phyloP scores from a whole-genome alignment of 2,888 invertebrate genomes.

The Temnothorax unifasciatus region DNA sequence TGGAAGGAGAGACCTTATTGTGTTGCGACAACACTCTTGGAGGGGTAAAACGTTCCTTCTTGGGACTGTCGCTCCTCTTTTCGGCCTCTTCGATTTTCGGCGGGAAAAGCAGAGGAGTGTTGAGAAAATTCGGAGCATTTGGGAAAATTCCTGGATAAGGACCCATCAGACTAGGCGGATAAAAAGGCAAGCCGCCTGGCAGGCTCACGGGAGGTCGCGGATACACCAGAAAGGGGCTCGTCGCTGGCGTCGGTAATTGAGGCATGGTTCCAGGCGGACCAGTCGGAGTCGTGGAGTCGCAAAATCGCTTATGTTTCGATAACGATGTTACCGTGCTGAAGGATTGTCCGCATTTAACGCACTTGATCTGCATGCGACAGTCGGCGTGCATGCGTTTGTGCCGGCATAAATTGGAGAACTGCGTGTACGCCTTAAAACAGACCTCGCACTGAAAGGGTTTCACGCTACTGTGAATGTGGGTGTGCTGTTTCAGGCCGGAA shows the following conservation, averaged over 20 bases:
- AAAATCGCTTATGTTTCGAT: slow-evolving; percentile 98
- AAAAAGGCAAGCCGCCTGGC: slow-evolving; percentile 88
- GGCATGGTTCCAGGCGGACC: slow-evolving; percentile 82
- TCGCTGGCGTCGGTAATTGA: slow-evolving; percentile 79
- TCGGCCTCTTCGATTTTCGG: slow-evolving; percentile 88
- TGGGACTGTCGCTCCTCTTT: slow-evolving; percentile 87
- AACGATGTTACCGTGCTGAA: slow-evolving; percentile 97
- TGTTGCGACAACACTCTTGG: slow-evolving; percentile 86
- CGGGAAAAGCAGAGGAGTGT: slow-evolving; percentile 90
- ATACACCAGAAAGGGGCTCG: slow-evolving; percentile 90
- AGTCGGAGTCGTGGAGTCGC: slow-evolving; percentile 92
- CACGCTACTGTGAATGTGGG: slow-evolving; percentile 99
- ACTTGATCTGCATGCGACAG: slow-evolving; percentile 97
- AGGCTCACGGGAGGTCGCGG: slow-evolving; percentile 88
- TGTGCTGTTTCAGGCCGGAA: slow-evolving; percentile 99
- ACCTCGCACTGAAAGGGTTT: slow-evolving; percentile 99
- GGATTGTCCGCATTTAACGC: slow-evolving; percentile 96
- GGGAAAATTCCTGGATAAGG: slow-evolving; percentile 88
- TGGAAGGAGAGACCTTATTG: slow-evolving; percentile 90
- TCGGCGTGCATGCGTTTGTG: slow-evolving; percentile 99
- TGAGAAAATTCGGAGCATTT: slow-evolving; percentile 88
- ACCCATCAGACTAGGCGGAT: slow-evolving; percentile 89
- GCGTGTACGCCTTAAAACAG: slow-evolving; percentile 99
- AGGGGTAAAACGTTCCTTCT: slow-evolving; percentile 88
- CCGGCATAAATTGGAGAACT: slow-evolving; percentile 99